Base-by-base conservation (phyloP, 2,113 vertebrate genomes). In the Todiramphus chloris region DNA sequence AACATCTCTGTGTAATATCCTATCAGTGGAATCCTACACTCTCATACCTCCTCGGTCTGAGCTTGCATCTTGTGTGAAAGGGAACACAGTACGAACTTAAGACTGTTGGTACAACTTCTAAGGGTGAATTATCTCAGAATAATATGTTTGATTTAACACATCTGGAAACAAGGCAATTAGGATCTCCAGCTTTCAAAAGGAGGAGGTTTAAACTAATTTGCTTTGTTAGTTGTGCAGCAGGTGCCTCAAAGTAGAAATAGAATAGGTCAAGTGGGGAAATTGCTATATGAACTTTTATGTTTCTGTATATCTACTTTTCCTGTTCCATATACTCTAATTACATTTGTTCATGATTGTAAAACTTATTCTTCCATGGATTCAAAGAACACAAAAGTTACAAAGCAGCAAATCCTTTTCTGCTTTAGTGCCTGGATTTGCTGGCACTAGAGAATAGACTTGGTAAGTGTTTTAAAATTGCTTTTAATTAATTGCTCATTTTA, bases 401-500 rank as follows among this genome's bases (percentile, higher is more conserved):
- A 90, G 19, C 79, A 67, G 27, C 48, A 83, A 80, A 86, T 70
- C 85, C 41, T 60, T 48, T 46, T 55, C 60, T 75, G 66, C 81
- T 77, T 81, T 46, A 81, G 30, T 55, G 79, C 76, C 76, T 72
- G 68, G 87, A 44, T 95, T 92, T 87, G 9, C 90, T 83, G 82
- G 83, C 92, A 90, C 4, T 30, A 67, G 68, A 89, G 79, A 92
- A 68, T 2, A 94, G 68, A 46, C 46, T 67, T 85, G 48, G 64
- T 92, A 89, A 96, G 76, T 87, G 92, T 64, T 92, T 95, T 89
- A 74, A 83, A 95, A 95, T 96, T 95, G 89, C 92, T 72, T 70
- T 17, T 97, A 97, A 96, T 94, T 91, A 96, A 96, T 97, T 97
- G 96, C 88, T 96, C 64, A 17, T 92, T 92, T 95, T 23, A 94